A percentile compares a stretch with the other conserved stretches of the same genome.
Evolutionary conservation across 2,797 vertebrate genomes (phyloP).

Genomic region (Pristis pectinata): DNA sequence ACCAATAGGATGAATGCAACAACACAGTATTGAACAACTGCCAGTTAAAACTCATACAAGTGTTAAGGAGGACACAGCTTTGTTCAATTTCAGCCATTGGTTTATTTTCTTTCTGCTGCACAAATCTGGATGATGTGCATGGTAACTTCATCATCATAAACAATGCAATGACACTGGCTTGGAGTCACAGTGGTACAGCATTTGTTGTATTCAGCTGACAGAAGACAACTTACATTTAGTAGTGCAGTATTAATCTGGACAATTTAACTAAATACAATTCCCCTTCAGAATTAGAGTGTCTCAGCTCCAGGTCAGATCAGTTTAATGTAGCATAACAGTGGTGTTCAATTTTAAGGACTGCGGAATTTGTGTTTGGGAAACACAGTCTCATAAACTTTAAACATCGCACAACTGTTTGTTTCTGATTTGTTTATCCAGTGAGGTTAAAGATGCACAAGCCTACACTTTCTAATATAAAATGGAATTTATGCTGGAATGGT

Average conservation of each 20-base stretch:
- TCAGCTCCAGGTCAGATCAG: neutral
- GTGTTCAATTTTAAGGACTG: neutral
- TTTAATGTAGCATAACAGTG: neutral
- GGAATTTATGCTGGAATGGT: neutral
- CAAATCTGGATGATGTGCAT: neutral
- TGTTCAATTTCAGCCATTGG: neutral
- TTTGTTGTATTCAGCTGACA: neutral
- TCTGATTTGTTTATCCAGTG: neutral
- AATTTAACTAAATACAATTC: constrained; percentile 19
- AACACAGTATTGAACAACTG: too few relatives aligned
- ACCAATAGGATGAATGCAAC: neutral
- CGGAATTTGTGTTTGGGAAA: neutral
- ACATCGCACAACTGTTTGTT: neutral
- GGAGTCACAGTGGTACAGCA: neutral
- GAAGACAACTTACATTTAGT: neutral
- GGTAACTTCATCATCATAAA: neutral
- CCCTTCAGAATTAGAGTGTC: constrained; percentile 14
- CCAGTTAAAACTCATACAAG: neutral
- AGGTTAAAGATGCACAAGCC: neutral
- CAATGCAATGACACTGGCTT: neutral
- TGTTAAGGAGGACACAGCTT: neutral
- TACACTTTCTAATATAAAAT: neutral
- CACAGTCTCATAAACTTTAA: neutral
- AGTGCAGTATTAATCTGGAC: neutral
- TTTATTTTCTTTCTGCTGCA: neutral